Conservation (phyloP, 2,797 vertebrate species). For the Perodicticus potto region DNA sequence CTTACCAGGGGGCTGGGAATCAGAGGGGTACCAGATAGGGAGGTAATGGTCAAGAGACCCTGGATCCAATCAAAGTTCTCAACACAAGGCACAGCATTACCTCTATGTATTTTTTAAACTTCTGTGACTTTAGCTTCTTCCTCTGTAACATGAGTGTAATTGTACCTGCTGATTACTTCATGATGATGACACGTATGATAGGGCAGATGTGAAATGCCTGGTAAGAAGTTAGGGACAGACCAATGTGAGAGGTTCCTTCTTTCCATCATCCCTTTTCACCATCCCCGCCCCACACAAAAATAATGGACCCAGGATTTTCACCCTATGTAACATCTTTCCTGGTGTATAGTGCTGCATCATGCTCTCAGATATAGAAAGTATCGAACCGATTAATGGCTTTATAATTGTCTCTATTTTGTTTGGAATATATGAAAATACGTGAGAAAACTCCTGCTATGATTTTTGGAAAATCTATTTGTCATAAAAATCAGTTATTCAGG, state of each 20-base stretch:
- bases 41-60: not conserved
- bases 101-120: not conserved
- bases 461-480: constrained; percentile 18
- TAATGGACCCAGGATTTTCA: not conserved
- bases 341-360: not conserved
- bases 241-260: not conserved
- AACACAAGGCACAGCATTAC: not conserved
- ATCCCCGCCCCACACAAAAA: not conserved
- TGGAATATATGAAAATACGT: not conserved
- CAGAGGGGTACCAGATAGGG: not conserved
- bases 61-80: not conserved
- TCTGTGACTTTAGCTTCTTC: not conserved
- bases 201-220: not conserved
- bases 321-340: not conserved
- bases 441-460: not conserved
- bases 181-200: not conserved
- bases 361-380: not conserved
- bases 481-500: constrained; percentile 58
- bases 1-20: not conserved
- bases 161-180: not conserved
- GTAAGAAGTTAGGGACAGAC: not conserved
- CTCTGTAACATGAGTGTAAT: not conserved
- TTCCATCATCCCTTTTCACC: not conserved
- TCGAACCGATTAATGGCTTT: not conserved
- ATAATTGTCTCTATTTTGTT: not conserved